phyloP scores from a whole-genome alignment of 2,888 invertebrate species.

The Limnephilus auricula region DNA sequence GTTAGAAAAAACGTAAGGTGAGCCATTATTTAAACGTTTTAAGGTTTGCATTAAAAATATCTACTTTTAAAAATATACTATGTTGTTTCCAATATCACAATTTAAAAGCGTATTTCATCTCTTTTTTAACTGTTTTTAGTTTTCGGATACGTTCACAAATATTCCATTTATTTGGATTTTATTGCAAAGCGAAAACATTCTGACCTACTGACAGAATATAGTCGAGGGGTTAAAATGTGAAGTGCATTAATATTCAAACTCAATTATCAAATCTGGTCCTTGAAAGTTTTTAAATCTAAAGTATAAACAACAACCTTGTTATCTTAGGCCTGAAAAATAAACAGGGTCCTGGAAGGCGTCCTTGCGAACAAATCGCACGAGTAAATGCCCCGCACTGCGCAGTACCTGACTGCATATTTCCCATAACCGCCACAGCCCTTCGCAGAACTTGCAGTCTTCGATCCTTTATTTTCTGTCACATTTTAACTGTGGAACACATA shows the following conservation, averaged over 20 bases:
- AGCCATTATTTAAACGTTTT: too few relatives aligned
- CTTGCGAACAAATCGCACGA: conserved; percentile 49
- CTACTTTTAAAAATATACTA: too few relatives aligned
- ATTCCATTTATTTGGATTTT: too few relatives aligned
- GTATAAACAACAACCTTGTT: conserved; percentile 41
- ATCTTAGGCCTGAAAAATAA: conserved; percentile 46
- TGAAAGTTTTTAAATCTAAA: not conserved
- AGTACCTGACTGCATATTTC: not conserved
- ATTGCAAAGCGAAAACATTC: too few relatives aligned
- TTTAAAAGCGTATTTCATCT: too few relatives aligned
- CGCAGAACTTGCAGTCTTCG: not conserved
- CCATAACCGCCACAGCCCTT: not conserved
- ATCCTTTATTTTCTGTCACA: conserved; percentile 13
- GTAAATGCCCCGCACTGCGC: not conserved
- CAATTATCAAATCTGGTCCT: not conserved
- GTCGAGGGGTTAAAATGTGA: not conserved
- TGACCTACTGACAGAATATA: too few relatives aligned
- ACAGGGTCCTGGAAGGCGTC: conserved; percentile 7
- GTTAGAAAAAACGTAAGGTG: too few relatives aligned
- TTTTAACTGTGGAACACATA: not conserved
- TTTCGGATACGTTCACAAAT: too few relatives aligned
- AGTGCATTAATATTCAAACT: not conserved
- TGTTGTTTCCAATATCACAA: too few relatives aligned
- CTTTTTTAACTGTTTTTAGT: too few relatives aligned
- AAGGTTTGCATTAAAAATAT: too few relatives aligned